A percentile compares a stretch with the other conserved stretches of the same genome.
These are phyloP conservation scores for Pterophyllum scalare DNA, from an alignment of 2,113 vertebrate genomes.

Conservation along the genomic window DNA sequence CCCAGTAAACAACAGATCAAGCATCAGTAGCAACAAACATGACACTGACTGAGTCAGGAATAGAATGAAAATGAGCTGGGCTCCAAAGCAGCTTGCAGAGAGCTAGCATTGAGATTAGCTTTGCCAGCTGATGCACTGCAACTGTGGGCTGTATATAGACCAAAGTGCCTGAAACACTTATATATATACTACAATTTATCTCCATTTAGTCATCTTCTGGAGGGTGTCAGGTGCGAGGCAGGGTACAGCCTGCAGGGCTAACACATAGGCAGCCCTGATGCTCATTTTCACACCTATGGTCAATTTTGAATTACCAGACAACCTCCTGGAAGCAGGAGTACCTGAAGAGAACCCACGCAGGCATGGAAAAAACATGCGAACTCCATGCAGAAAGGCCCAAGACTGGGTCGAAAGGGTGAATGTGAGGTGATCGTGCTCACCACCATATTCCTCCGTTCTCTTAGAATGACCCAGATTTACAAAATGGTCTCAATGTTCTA, in stretches of 20 bases:
- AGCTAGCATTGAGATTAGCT: neutral
- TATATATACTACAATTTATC: neutral
- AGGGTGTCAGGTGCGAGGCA: neutral
- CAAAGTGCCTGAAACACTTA: no score
- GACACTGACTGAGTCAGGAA: neutral
- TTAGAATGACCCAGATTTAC: neutral
- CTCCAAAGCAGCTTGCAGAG: neutral
- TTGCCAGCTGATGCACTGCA: neutral
- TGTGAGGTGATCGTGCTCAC: neutral
- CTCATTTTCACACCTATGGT: neutral
- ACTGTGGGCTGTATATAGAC: neutral
- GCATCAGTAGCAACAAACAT: neutral
- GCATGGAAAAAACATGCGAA: neutral
- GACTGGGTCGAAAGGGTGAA: neutral
- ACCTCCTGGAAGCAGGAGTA: neutral
- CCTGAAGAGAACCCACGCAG: neutral
- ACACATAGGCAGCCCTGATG: no score
- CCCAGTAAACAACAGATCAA: neutral
- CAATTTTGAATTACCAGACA: neutral
- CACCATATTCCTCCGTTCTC: no score
- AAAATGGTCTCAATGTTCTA: neutral
- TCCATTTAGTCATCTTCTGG: neutral
- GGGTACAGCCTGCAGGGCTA: neutral
- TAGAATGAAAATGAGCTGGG: neutral
- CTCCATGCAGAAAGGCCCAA: neutral